Conservation (phyloP, 2,113 vertebrate genomes). For the Climacteris rufus region DNA sequence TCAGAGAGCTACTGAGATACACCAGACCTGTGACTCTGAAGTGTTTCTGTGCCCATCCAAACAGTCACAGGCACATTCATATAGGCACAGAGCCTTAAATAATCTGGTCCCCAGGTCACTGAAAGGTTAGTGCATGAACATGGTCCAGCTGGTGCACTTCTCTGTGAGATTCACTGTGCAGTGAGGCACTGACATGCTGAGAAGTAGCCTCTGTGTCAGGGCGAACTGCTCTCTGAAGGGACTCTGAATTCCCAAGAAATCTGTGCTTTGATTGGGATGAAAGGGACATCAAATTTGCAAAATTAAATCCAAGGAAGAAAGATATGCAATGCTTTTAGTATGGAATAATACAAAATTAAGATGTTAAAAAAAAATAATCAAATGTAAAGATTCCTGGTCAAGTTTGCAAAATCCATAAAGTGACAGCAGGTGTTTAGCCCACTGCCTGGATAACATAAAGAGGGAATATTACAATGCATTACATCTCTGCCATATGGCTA, state of each 20-base stretch:
- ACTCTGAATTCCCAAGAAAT: background rate
- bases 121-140: background rate
- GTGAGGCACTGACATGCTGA: background rate
- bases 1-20: background rate
- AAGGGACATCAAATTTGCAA: background rate
- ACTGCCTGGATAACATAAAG: accelerated
- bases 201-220: background rate
- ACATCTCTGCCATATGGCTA: background rate
- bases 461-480: background rate
- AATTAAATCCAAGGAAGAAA: background rate
- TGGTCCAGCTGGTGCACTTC: background rate
- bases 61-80: background rate
- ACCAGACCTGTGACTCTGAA: background rate
- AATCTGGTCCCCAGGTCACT: background rate
- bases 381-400: background rate
- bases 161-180: background rate
- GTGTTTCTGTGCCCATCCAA: background rate
- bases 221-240: background rate
- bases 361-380: background rate
- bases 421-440: background rate
- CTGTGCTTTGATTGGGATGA: background rate
- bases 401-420: background rate
- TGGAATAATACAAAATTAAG: background rate
- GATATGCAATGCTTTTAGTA: background rate
- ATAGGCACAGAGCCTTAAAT: background rate